Percentiles rank a stretch among this genome's conserved stretches.
Evolutionary conservation across 2,113 vertebrate genomes (phyloP).

Genomic region (Cheilinus undulatus): DNA sequence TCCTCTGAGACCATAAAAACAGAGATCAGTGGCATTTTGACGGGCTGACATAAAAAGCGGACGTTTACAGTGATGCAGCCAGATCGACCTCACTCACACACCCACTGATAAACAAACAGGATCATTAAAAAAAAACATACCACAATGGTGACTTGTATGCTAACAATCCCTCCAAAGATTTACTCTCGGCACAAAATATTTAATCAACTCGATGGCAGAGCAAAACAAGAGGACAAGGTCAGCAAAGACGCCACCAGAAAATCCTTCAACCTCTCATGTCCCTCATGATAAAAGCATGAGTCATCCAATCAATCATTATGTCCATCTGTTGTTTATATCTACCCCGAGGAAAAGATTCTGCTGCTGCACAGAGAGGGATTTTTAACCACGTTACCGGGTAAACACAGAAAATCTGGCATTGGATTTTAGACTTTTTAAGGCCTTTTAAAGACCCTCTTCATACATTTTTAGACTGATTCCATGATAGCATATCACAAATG

Average conservation of each 20-base stretch:
- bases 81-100: conserved; percentile 17
- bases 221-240: background rate
- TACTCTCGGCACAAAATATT: conserved; percentile 8
- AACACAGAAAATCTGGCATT: too few relatives aligned
- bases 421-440: too few relatives aligned
- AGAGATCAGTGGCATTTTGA: conserved; percentile 66
- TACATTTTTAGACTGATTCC: too few relatives aligned
- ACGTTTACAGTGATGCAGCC: conserved; percentile 11
- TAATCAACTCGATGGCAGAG: conserved; percentile 2
- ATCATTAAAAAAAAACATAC: background rate
- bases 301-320: conserved; percentile 52
- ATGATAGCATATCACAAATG: too few relatives aligned
- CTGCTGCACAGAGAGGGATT: conserved; percentile 9
- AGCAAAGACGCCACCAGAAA: conserved; percentile 3
- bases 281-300: conserved; percentile 28
- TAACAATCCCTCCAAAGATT: background rate
- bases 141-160: background rate
- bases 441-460: too few relatives aligned
- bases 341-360: conserved; percentile 21
- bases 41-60: conserved; percentile 36
- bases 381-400: conserved; percentile 21
- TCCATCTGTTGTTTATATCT: conserved; percentile 24
- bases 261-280: conserved; percentile 20
- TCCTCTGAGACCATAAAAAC: conserved; percentile 61
- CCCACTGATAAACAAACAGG: conserved; percentile 27